Conservation (phyloP, 2,113 vertebrate species). For the Epinephelus lanceolatus region DNA sequence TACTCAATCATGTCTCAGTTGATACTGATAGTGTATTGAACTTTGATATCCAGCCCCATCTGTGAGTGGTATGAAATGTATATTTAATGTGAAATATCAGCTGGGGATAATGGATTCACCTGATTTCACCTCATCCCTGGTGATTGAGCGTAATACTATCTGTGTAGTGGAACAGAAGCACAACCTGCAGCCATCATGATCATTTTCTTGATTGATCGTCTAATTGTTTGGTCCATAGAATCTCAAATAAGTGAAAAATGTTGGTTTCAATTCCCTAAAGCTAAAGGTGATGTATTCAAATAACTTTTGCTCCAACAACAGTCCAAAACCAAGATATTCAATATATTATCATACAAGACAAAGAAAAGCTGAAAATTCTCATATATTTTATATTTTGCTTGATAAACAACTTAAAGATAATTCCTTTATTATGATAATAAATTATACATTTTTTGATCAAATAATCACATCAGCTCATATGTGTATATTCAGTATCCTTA, state of each 20-base stretch:
- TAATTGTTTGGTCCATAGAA: too few relatives aligned
- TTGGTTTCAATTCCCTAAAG: not conserved
- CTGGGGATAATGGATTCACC: not conserved
- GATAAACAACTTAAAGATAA: not conserved
- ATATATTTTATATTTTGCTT: too few relatives aligned
- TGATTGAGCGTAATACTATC: not conserved
- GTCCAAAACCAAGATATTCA: not conserved
- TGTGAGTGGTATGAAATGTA: not conserved
- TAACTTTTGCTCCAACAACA: not conserved
- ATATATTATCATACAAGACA: not conserved
- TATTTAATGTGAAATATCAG: conserved; percentile 8
- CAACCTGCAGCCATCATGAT: not conserved
- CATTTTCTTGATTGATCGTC: not conserved
- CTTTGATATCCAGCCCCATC: not conserved
- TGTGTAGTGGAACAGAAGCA: not conserved
- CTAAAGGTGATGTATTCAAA: not conserved
- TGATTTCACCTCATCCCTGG: not conserved
- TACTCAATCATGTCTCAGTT: not conserved
- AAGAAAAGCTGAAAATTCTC: not conserved
- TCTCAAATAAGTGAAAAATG: not conserved
- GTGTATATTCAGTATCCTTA: not conserved
- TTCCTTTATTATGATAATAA: not conserved
- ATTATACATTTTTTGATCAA: not conserved
- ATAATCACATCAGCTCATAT: not conserved
- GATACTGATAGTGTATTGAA: not conserved